A percentile compares a stretch with the other conserved stretches of the same genome.
Conservation (phyloP, 2,888 invertebrate genomes). For the Trypoxylon attenuatum region DNA sequence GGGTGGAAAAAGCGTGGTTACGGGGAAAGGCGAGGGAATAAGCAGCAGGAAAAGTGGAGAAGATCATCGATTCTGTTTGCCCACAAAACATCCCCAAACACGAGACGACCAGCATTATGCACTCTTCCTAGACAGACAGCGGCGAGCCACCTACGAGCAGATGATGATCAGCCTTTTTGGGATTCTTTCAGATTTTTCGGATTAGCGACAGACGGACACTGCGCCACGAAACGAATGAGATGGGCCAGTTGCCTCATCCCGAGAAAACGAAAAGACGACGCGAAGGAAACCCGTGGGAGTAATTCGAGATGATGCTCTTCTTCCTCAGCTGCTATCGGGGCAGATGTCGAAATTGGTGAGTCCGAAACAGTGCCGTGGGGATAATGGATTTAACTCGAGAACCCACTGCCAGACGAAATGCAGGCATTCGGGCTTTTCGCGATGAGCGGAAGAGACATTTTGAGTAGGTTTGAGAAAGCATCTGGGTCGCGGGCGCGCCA, state of each 20-base stretch:
- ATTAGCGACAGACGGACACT: constrained; percentile 50
- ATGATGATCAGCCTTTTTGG: constrained; percentile 62
- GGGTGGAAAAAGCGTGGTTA: constrained; percentile 10
- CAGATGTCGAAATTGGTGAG: constrained; percentile 63
- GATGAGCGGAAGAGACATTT: not conserved
- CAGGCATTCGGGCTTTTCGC: too few species aligned
- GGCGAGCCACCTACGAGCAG: constrained; percentile 54
- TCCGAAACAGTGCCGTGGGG: constrained; percentile 62
- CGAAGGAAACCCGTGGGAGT: constrained; percentile 53
- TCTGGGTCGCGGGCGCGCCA: too few species aligned
- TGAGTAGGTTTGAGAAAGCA: not conserved
- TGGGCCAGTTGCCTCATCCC: not conserved
- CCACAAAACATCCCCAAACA: constrained; percentile 57
- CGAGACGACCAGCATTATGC: constrained; percentile 42
- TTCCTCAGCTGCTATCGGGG: constrained; percentile 64
- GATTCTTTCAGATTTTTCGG: constrained; percentile 45
- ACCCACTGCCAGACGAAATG: too few species aligned
- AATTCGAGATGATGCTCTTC: constrained; percentile 66
- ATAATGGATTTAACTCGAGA: constrained; percentile 66
- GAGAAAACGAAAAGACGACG: constrained; percentile 26
- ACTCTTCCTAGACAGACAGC: constrained; percentile 42
- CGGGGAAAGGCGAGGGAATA: constrained; percentile 12
- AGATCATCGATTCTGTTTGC: constrained; percentile 58
- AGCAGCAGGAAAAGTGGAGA: constrained; percentile 32
- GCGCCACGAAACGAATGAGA: constrained; percentile 6